These are phyloP conservation scores for Bombus affinis DNA, from an alignment of 1,140 invertebrate genomes.

Conservation along the genomic window DNA sequence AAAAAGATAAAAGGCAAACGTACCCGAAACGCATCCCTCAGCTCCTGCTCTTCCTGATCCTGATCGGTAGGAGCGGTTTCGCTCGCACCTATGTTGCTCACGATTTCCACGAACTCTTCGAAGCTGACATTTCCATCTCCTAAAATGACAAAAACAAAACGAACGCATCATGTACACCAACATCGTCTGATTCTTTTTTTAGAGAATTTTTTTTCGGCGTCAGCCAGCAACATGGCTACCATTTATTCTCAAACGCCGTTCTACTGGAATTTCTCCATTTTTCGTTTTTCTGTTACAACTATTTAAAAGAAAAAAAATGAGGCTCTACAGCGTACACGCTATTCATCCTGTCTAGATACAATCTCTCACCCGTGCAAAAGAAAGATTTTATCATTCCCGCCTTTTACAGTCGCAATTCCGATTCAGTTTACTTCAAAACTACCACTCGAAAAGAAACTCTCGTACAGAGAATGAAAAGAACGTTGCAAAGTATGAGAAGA, in stretches of 20 bases:
- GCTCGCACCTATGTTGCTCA: constrained; percentile 90
- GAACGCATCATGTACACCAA: not conserved
- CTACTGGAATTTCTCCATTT: too few species aligned
- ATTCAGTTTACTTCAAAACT: not conserved
- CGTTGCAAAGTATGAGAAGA: not conserved
- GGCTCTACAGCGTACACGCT: not conserved
- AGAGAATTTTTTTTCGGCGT: not conserved
- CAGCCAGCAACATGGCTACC: not conserved
- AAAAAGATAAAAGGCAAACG: constrained; percentile 62
- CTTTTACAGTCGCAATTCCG: too few species aligned
- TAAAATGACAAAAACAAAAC: constrained; percentile 71
- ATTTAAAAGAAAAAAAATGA: not conserved
- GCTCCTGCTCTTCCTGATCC: constrained; percentile 90
- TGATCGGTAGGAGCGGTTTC: constrained; percentile 85
- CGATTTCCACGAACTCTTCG: constrained; percentile 95
- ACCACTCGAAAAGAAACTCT: not conserved
- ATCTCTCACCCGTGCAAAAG: not conserved
- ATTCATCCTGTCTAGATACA: not conserved
- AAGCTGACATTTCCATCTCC: constrained; percentile 96
- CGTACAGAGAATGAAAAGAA: not conserved
- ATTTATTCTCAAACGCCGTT: not conserved
- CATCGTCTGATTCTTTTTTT: not conserved
- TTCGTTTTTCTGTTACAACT: too few species aligned
- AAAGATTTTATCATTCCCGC: not conserved
- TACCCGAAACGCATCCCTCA: constrained; percentile 93